These are phyloP conservation scores for Onychomys leucogaster DNA, from an alignment of 2,797 vertebrate genomes.

Conservation along the genomic window DNA sequence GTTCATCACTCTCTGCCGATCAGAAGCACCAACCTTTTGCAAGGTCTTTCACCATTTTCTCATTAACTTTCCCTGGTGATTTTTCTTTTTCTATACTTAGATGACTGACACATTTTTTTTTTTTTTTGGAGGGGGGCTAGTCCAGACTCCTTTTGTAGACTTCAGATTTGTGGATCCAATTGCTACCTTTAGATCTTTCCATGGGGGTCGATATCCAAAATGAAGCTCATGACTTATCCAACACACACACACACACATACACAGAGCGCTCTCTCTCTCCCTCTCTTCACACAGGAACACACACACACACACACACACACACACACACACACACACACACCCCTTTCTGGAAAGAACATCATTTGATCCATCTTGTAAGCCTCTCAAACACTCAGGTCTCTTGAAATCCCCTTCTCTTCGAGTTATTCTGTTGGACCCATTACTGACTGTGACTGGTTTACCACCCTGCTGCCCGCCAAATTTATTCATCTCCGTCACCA, in stretches of 20 bases:
- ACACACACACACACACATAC: not conserved
- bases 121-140: not conserved
- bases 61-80: not conserved
- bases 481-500: not conserved
- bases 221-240: not conserved
- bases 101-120: not conserved
- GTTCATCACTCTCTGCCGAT: not conserved
- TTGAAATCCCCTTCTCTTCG: not conserved
- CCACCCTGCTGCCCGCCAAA: not conserved
- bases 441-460: not conserved
- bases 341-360: not conserved
- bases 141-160: not conserved
- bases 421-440: not conserved
- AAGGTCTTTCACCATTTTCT: not conserved
- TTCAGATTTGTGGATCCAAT: not conserved
- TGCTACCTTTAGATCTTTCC: conserved; percentile 1
- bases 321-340: not conserved
- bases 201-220: not conserved
- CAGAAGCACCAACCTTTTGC: not conserved
- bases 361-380: not conserved
- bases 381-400: not conserved
- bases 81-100: not conserved
- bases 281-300: too few species aligned
- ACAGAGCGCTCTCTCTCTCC: not conserved
- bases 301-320: too few species aligned